Percentiles rank a stretch among this genome's conserved stretches.
Evolutionary conservation across 2,797 vertebrate species (phyloP).

Genomic region (Hypotaenidia philippensis): DNA sequence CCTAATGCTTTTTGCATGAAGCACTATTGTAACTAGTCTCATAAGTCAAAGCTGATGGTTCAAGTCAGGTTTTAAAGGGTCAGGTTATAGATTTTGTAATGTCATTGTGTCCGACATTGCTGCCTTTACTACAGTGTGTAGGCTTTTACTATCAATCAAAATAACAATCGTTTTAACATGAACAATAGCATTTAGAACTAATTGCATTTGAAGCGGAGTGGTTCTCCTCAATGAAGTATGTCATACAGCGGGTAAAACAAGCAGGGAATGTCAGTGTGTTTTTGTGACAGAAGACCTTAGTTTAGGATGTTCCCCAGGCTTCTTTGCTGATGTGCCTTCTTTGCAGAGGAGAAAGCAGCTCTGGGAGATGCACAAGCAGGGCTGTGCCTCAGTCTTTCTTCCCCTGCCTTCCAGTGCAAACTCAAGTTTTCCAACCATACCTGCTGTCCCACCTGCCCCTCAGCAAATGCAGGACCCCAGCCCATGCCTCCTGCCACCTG

Average conservation of each 20-base stretch:
- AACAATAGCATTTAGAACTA: constrained; percentile 70
- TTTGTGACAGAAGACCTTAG: neutral
- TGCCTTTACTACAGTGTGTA: constrained; percentile 68
- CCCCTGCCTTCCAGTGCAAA: neutral
- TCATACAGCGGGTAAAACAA: neutral
- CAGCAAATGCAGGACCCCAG: neutral
- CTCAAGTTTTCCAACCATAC: neutral
- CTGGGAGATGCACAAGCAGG: neutral
- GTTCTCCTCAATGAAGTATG: constrained; percentile 31
- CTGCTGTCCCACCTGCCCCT: neutral
- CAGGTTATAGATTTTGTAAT: constrained; percentile 79
- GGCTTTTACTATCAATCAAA: constrained; percentile 78
- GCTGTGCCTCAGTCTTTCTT: neutral
- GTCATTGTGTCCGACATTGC: constrained; percentile 66
- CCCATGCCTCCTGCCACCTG: neutral
- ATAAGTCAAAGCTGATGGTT: constrained; percentile 80
- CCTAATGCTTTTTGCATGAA: constrained; percentile 83
- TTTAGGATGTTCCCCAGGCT: neutral
- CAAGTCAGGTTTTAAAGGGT: constrained; percentile 75
- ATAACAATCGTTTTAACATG: constrained; percentile 76
- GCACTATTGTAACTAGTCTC: constrained; percentile 71
- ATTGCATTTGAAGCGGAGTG: constrained; percentile 50
- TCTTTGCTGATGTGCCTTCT: neutral
- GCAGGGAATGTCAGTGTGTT: neutral
- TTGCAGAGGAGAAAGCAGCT: neutral